Conservation (phyloP, 2,888 invertebrate genomes). For the Philaethria dido region DNA sequence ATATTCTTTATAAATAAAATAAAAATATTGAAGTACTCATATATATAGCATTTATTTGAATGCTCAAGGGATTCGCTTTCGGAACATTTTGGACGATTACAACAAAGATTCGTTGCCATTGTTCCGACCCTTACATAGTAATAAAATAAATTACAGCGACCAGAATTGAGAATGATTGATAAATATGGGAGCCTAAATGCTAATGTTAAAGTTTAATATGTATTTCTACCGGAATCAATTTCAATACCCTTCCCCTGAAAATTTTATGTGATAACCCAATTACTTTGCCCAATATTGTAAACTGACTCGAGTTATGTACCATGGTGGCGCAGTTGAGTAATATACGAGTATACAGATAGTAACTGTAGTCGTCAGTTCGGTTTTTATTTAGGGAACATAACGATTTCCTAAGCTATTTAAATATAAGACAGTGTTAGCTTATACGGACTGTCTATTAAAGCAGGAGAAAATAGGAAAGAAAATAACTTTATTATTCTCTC, state of each 20-base stretch:
- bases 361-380: not conserved
- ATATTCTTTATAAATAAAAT: no score
- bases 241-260: conserved; percentile 14
- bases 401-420: no score
- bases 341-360: not conserved
- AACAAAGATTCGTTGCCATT: conserved; percentile 37
- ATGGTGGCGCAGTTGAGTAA: not conserved
- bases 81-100: conserved; percentile 33
- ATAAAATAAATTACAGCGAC: conserved; percentile 39
- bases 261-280: conserved; percentile 14
- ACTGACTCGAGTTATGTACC: not conserved
- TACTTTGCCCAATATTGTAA: not conserved
- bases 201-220: conserved; percentile 35
- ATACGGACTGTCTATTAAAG: no score
- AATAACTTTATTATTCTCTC: no score
- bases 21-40: no score
- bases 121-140: conserved; percentile 38
- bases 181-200: conserved; percentile 36
- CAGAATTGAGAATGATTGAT: conserved; percentile 41
- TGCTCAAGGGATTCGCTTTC: conserved; percentile 18
- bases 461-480: no score
- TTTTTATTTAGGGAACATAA: not conserved
- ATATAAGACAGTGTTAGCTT: no score
- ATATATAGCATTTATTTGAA: conserved; percentile 26
- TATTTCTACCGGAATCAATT: conserved; percentile 37